Base-by-base conservation (phyloP, 2,113 vertebrate genomes). In the Heterotis niloticus region DNA sequence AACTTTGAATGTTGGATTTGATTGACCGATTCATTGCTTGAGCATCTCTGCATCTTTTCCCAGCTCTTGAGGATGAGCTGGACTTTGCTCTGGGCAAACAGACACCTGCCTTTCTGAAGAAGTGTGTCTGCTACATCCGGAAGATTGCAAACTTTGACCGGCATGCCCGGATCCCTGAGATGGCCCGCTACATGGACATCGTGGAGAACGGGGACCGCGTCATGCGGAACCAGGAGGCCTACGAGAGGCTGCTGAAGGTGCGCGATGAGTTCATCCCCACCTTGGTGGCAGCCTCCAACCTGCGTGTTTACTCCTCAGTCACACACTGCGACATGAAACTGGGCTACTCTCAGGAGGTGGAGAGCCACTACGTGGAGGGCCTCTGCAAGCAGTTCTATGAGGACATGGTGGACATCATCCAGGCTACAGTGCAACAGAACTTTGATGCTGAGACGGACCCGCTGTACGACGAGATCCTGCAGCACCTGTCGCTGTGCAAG, bases 301-400 rank as follows among this genome's bases (percentile, higher is more conserved):
- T 99, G 78, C 92, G 98, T 72, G 98, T 99, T 17, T 99, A 99
- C 81, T 98, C 98, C 0, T 99, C 98, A 0, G 94, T 99, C 86
- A 99, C 98, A 11, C 97, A 99, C 88, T 99, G 98, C 81, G 97
- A 99, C 90, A 99, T 99, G 96, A 99, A 99, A 84, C 80, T 96
- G 23, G 98, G 98, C 75, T 99, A 99, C 85, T 98, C 98, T 65
- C 95, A 95, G 65, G 96, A 98, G 79, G 96, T 99, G 80, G 98
- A 99, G 87, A 98, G 93, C 77, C 95, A 99, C 80, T 99, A 99
- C 68, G 98, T 99, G 1, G 98, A 99, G 84, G 98, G 98, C 5
- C 94, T 99, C 51, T 96, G 98, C 13, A 99, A 99, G 86, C 98
- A 99, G 83, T 98, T 99, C 92, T 99, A 99, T 70, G 98, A 99